These are phyloP conservation scores for Tiliqua scincoides DNA, from an alignment of 2,113 vertebrate species.

Conservation along the genomic window DNA sequence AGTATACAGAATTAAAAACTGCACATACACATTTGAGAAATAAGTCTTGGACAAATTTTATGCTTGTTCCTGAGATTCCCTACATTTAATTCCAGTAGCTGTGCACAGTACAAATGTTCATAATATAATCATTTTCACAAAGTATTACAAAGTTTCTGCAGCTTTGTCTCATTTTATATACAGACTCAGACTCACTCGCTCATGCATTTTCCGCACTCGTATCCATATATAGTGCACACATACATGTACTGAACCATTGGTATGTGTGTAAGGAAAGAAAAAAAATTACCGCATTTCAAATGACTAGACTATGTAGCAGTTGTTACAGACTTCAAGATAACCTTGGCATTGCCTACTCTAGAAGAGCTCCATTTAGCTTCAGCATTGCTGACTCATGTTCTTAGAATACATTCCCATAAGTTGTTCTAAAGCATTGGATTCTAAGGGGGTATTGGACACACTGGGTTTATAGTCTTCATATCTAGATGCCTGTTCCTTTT, in stretches of 20 bases:
- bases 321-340: constrained; percentile 40
- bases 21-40: constrained; percentile 87
- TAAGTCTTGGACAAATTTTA: constrained; percentile 86
- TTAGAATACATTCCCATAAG: constrained; percentile 50
- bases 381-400: not conserved
- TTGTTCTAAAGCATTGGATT: not conserved
- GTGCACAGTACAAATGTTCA: constrained; percentile 92
- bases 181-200: constrained; percentile 73
- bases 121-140: constrained; percentile 89
- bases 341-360: not conserved
- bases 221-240: constrained; percentile 75
- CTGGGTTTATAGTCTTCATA: not conserved
- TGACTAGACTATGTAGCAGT: constrained; percentile 65
- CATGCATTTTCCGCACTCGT: constrained; percentile 81
- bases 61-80: constrained; percentile 98
- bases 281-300: constrained; percentile 70
- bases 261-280: constrained; percentile 70
- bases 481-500: not conserved
- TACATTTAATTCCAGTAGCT: constrained; percentile 89
- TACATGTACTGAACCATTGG: constrained; percentile 69
- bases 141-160: constrained; percentile 93
- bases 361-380: not conserved
- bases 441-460: not conserved
- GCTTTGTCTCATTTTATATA: constrained; percentile 79
- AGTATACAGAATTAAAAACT: constrained; percentile 89